A percentile compares a stretch with the other conserved stretches of the same genome.
Evolutionary conservation across 2,113 vertebrate genomes (phyloP).

Genomic region (Vulpes vulpes): DNA sequence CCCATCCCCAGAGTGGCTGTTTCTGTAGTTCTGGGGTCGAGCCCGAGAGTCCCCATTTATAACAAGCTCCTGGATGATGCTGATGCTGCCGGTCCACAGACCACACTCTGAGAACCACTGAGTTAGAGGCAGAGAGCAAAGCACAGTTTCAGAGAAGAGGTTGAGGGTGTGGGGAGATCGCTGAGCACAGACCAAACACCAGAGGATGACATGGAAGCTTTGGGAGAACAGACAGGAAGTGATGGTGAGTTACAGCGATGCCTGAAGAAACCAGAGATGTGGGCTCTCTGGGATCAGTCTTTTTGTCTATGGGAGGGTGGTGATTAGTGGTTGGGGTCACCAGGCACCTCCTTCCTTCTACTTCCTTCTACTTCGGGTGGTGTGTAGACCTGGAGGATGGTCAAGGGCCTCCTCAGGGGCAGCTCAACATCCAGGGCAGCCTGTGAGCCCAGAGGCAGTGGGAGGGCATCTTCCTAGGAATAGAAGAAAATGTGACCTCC

Average conservation of each 20-base stretch:
- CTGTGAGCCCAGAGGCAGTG: fast-evolving
- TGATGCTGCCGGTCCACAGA: neutral
- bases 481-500: neutral
- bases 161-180: no score
- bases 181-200: neutral
- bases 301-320: neutral
- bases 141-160: neutral
- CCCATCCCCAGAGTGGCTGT: no score
- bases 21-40: neutral
- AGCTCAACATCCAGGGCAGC: neutral
- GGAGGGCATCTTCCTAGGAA: neutral
- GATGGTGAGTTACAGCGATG: neutral
- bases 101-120: neutral
- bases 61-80: neutral
- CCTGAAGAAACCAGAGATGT: neutral
- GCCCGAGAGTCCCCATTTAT: neutral
- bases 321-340: neutral
- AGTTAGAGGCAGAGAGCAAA: neutral
- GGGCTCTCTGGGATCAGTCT: neutral
- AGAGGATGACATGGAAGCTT: neutral
- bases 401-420: neutral
- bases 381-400: neutral
- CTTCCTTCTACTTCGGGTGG: no score
- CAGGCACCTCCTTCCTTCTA: neutral
- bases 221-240: neutral